These are phyloP conservation scores for Propithecus perrieri DNA, from an alignment of 2,797 vertebrate genomes.

Conservation along the genomic window DNA sequence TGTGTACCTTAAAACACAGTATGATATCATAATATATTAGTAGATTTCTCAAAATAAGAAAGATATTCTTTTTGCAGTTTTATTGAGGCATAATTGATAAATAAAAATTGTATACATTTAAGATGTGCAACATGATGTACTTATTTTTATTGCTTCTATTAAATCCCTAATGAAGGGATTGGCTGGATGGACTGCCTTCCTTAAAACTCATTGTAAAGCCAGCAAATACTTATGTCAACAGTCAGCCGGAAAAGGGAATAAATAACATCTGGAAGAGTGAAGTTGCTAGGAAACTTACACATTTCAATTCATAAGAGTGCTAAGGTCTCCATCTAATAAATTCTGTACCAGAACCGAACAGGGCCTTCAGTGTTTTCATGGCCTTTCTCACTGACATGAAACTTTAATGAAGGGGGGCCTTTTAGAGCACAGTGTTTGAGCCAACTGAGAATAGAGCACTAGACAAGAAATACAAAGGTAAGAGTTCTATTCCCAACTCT, in stretches of 20 bases:
- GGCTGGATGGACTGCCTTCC: neutral
- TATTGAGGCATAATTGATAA: neutral
- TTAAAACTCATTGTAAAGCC: neutral
- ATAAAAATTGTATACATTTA: neutral
- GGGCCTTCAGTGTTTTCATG: neutral
- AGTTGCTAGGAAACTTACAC: conserved; percentile 54
- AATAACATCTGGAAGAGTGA: conserved; percentile 13
- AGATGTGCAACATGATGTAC: neutral
- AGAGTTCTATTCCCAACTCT: neutral
- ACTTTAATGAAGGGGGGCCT: conserved; percentile 47
- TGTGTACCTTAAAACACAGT: neutral
- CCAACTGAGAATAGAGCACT: neutral
- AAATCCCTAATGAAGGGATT: neutral
- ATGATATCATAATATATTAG: neutral
- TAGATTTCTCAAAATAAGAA: neutral
- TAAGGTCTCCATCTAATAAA: neutral
- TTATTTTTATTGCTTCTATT: conserved; percentile 33
- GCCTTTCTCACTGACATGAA: conserved; percentile 46
- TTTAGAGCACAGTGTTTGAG: conserved; percentile 20
- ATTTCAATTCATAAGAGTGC: conserved; percentile 18
- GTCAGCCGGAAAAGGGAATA: neutral
- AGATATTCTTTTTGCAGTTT: neutral
- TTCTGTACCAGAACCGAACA: conserved; percentile 5
- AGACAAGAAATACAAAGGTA: conserved; percentile 6
- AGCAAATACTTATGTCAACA: neutral